These are phyloP conservation scores for Pterostichus niger DNA, from an alignment of 2,888 invertebrate genomes.

Conservation along the genomic window DNA sequence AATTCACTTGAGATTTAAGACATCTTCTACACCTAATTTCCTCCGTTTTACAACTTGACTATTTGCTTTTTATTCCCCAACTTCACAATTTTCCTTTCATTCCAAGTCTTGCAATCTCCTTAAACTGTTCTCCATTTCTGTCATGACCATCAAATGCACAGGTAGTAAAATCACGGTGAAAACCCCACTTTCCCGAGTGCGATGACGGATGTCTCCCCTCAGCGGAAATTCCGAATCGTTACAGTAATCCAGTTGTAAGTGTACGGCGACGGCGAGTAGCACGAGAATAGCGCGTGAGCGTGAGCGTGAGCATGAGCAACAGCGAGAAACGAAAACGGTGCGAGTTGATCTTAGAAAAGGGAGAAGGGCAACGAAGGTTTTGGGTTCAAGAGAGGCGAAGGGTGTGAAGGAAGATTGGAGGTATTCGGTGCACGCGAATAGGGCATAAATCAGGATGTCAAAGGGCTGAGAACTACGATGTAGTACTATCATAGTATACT, in stretches of 20 bases:
- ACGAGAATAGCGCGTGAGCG: too few species aligned
- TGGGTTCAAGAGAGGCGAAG: not conserved
- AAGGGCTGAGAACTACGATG: conserved; percentile 6
- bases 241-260: conserved; percentile 41
- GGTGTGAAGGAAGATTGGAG: conserved; percentile 3
- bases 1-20: too few species aligned
- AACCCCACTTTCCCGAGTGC: not conserved
- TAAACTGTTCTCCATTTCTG: not conserved
- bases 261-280: not conserved
- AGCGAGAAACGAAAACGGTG: not conserved
- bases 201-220: conserved; percentile 9
- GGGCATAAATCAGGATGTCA: conserved; percentile 33
- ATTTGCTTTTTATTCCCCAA: not conserved
- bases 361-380: not conserved
- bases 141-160: conserved; percentile 1
- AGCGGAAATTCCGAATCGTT: conserved; percentile 38
- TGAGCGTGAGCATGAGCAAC: not conserved
- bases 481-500: not conserved
- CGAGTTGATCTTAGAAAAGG: not conserved
- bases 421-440: conserved; percentile 25
- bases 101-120: not conserved
- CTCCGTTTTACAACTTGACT: too few species aligned
- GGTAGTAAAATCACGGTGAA: conserved; percentile 33
- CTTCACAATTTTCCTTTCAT: not conserved
- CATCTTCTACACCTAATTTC: too few species aligned